Base-by-base conservation (phyloP, 2,797 vertebrate genomes). In the Hippopotamyrus pictus region DNA sequence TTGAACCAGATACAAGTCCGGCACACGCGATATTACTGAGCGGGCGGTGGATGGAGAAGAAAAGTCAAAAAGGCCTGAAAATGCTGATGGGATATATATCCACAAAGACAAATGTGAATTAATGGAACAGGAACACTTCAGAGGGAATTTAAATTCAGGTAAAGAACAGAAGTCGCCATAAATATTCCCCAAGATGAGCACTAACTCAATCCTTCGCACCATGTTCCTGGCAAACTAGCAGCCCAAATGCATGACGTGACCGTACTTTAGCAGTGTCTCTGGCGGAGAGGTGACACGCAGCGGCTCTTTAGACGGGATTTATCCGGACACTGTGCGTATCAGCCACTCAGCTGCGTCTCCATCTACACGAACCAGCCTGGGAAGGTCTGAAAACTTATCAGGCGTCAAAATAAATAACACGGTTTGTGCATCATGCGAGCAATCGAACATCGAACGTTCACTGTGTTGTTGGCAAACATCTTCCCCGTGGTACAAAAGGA, bases 321-420 rank as follows among this genome's bases (percentile, higher is more conserved):
- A 17, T 37, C 46, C 3, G 5, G 33, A 88, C 54, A 3, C 79
- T n/a, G 41, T 3, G 14, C 12, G 11, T 25, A 19, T 9, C n/a
- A 79, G 76, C 14, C n/a, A 44, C 25, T 87, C 48, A 87, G 22
- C 22, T n/a, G 22, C 11, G 29, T 87, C 62, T 25, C 29, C 11
- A 44, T 51, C 33, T 51, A 54, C 8, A 50, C 25, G 57, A 54
- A 59, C 51, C 37, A 33, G 22, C 33, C 51, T 48, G 51, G 54
- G 46, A 44, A 50, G 14, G 86, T 48, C 0, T 57, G 65, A 89
- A 44, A 50, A 37, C 46, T 57, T 19, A 41, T 87, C 65, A 83
- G 62, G 59, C 82, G 2, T 89, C 88, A 90, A 87, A 89, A 69
- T 87, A 83, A 88, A 90, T 89, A 88, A 54, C 88, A 41, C 3